Base-by-base conservation (phyloP, 2,113 vertebrate species). In the Parotia lawesii region DNA sequence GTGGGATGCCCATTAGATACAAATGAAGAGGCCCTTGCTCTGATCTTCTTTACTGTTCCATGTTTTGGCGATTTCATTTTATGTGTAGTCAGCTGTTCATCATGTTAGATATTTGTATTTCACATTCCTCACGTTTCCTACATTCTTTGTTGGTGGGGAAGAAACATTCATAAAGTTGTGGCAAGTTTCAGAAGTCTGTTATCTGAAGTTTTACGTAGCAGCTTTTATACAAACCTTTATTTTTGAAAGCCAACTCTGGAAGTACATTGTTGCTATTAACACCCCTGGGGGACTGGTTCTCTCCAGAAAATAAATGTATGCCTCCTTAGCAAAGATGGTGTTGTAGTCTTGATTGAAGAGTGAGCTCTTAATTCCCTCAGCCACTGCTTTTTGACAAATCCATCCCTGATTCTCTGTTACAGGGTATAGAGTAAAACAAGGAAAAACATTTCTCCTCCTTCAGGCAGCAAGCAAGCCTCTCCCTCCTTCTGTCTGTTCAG, bases 71-170 rank as follows among this genome's bases (percentile, higher is more conserved):
- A 58, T 65, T 77, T 62, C 15, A 45, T 48, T 85, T 78, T 27
- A 35, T 64, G 13, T 40, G 21, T 33, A 60, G 73, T 27, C 12
- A 81, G 29, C 24, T 85, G 29, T 47, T 94, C 11, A n/a, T 84
- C 35, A 12, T 23, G 28, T 81, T 74, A 40, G 47, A 21, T 86
- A 60, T 35, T 90, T 78, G 61, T 87, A 81, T 90, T 92, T 92
- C 61, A 20, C 76, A 50, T 89, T 94, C 80, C 22, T 69, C 25
- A 40, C 1, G 1, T 73, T 81, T 92, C 35, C 56, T 67, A 60
- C 74, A 84, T 89, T 51, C 29, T 94, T 90, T 89, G 87, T 74
- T 15, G 6, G 33, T 66, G 57, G 17, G 51, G 56, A 75, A 71
- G 61, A 84, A 87, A 35, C 22, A 56, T 54, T 50, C 27, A 45